Conservation (phyloP, 2,888 invertebrate species). For the Pyrrhopygopsis socrates region DNA sequence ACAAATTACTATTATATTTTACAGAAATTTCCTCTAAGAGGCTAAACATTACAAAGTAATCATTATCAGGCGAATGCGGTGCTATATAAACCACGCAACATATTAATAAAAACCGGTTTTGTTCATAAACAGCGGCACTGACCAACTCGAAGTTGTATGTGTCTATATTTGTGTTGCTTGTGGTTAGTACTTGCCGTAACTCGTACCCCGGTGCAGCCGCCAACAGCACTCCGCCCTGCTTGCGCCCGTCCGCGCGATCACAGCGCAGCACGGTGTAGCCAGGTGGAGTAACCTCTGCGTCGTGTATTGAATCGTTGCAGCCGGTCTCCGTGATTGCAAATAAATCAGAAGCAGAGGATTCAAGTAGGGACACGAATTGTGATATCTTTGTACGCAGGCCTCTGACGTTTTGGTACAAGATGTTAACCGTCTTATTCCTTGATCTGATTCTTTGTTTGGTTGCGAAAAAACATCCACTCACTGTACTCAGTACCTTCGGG, state of each 20-base stretch:
- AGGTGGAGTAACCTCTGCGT: not conserved
- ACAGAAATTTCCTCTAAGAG: no score
- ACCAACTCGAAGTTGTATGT: no score
- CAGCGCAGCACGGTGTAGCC: not conserved
- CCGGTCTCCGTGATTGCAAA: conserved; percentile 80
- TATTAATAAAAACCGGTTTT: no score
- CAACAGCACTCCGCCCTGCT: conserved; percentile 5
- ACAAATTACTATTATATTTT: no score
- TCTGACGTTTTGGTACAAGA: conserved; percentile 26
- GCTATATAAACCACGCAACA: no score
- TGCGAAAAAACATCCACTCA: conserved; percentile 68
- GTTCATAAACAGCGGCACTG: no score
- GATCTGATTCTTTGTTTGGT: not conserved
- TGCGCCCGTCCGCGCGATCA: not conserved
- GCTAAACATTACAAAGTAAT: no score
- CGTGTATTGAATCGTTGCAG: conserved; percentile 37
- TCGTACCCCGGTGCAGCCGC: no score
- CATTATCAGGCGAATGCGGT: no score
- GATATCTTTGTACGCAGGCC: conserved; percentile 7
- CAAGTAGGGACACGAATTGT: not conserved
- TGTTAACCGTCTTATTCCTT: not conserved
- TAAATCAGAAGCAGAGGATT: conserved; percentile 38
- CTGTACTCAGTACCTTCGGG: not conserved
- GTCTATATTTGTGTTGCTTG: no score
- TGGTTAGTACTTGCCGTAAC: conserved; percentile 49